These are phyloP conservation scores for Syngnathoides biaculeatus DNA, from an alignment of 2,113 vertebrate species.

Conservation along the genomic window DNA sequence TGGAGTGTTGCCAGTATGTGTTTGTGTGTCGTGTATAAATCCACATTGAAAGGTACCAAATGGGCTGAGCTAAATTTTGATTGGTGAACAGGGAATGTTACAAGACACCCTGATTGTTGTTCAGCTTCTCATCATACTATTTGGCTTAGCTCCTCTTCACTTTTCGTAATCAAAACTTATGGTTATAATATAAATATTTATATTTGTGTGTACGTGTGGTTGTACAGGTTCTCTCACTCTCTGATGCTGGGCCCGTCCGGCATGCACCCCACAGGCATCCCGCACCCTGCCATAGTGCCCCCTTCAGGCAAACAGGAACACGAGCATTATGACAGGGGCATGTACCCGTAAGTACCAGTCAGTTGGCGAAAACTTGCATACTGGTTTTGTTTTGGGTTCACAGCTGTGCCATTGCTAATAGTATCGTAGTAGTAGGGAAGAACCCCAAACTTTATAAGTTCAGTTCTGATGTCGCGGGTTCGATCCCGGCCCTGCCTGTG, in stretches of 20 bases:
- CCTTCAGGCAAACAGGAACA: slow-evolving; percentile 91
- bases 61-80: neutral
- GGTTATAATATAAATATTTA: too few relatives aligned
- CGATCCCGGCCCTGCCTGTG: too few relatives aligned
- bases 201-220: slow-evolving; percentile 4
- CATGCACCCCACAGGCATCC: slow-evolving; percentile 94
- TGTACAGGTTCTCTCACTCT: slow-evolving; percentile 89
- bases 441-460: too few relatives aligned
- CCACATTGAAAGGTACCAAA: too few relatives aligned
- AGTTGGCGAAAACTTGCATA: too few relatives aligned
- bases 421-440: too few relatives aligned
- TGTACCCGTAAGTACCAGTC: slow-evolving; percentile 75
- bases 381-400: too few relatives aligned
- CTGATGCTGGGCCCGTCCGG: slow-evolving; percentile 88
- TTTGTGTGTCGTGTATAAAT: too few relatives aligned
- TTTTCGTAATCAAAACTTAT: neutral
- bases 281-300: slow-evolving; percentile 92
- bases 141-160: neutral
- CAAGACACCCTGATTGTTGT: neutral
- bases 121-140: neutral
- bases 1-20: neutral
- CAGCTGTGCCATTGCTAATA: too few relatives aligned
- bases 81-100: neutral
- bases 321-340: slow-evolving; percentile 86
- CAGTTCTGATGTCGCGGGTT: too few relatives aligned